Base-by-base conservation (phyloP, 2,888 invertebrate species). In the Aplocera efformata region DNA sequence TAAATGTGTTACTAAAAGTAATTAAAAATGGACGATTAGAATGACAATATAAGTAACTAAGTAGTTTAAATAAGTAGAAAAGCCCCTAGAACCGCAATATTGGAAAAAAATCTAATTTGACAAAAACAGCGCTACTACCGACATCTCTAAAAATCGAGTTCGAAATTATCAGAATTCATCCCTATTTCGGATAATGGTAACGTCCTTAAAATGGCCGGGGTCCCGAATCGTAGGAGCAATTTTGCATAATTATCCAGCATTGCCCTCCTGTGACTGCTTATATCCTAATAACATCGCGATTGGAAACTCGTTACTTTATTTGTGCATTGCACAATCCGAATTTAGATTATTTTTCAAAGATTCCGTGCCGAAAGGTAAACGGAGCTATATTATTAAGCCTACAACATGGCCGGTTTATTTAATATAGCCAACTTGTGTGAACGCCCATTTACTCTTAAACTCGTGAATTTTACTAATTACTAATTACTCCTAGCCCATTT, bases 181-280 rank as follows among this genome's bases (percentile, higher is more conserved):
- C 67, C 84, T 84, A 84, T 86, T 82, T 80, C 72, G 74, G 68
- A 73, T 85, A 84, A 86, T 77, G 85, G 82, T 80, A 72, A 83
- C 84, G 82, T 59, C 72, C 75, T 72, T 78, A 80, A 86, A 84
- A 85, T 85, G 73, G 79, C 72, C 73, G 79, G 81, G 80, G 67
- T 71, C 76, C 73, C 71, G 79, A 86, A 79, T 85, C 68, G 85
- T 82, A 78, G 79, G 63, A 82, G 81, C 84, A 81, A 85, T 86
- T 88, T 86, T 81, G 84, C 86, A 88, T 86, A 88, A 88, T 88
- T 86, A 85, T 77, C 73, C 67, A 65, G 67, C 71, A 69, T 69
- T 69, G 65, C 79, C 27, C 31, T 27, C 22, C 32, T 38, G 31
- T 21, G 7, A 7, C 24, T 23, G 78, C 79, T 79, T 80, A 81